Evolutionary conservation across 1,140 invertebrate species (phyloP).

Genomic region (Drosophila miranda): DNA sequence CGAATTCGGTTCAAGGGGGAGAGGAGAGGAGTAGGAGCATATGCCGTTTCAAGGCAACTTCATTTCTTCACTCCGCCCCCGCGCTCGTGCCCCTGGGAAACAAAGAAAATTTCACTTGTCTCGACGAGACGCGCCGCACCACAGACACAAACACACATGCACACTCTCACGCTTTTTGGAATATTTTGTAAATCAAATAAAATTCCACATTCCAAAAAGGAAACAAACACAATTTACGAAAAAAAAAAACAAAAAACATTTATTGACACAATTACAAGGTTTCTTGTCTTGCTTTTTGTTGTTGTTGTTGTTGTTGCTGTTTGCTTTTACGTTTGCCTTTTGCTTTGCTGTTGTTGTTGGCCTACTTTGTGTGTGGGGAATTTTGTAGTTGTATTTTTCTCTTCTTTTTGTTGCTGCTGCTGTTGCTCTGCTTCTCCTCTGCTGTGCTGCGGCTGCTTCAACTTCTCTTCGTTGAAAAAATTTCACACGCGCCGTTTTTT

Average conservation of each 20-base stretch:
- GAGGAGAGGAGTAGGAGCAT: slow-evolving; percentile 21
- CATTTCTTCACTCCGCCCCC: slow-evolving; percentile 68
- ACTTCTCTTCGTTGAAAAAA: slow-evolving; percentile 73
- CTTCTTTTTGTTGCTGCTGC: slow-evolving; percentile 45
- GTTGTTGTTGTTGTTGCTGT: slow-evolving; percentile 48
- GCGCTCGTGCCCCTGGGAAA: slow-evolving; percentile 32
- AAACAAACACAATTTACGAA: slow-evolving; percentile 58
- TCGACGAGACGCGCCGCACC: slow-evolving; percentile 20
- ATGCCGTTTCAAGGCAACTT: slow-evolving; percentile 71
- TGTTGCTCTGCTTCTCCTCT: slow-evolving; percentile 9
- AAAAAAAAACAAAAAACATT: slow-evolving; percentile 41
- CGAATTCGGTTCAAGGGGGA: slow-evolving; percentile 10
- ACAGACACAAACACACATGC: slow-evolving; percentile 22
- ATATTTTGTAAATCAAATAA: slow-evolving; percentile 1
- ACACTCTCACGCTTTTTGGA: slow-evolving; percentile 5
- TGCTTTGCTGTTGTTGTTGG: slow-evolving; percentile 71
- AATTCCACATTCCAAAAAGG: slow-evolving; percentile 46
- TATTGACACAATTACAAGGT: slow-evolving; percentile 73
- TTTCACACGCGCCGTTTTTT: slow-evolving; percentile 77
- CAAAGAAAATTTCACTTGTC: slow-evolving; percentile 78
- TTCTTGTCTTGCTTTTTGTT: slow-evolving; percentile 53
- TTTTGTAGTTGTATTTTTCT: slow-evolving; percentile 52
- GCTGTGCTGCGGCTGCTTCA: slow-evolving; percentile 19
- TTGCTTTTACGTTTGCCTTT: slow-evolving; percentile 34
- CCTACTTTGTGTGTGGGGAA: slow-evolving; percentile 71